phyloP scores from a whole-genome alignment of 2,113 vertebrate genomes.

The Ammodytes marinus region DNA sequence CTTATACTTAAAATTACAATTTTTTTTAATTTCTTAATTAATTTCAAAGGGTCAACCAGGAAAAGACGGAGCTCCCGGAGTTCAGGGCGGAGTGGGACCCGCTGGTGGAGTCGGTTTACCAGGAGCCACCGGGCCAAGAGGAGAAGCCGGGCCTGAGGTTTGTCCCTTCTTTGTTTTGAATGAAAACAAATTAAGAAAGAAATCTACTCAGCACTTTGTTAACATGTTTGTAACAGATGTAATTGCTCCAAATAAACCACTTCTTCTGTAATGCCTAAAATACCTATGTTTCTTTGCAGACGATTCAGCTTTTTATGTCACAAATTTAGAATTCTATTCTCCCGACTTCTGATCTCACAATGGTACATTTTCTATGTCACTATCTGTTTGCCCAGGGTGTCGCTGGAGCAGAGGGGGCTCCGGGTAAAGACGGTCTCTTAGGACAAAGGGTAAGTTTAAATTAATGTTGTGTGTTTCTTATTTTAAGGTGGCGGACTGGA shows the following conservation, averaged over 20 bases:
- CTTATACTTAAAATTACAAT: neutral
- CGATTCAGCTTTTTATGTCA: neutral
- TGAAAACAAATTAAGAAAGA: neutral
- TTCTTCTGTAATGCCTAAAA: neutral
- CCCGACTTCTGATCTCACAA: neutral
- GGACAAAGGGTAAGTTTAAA: slow-evolving; percentile 90
- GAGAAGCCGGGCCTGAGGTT: slow-evolving; percentile 95
- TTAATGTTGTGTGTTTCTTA: neutral
- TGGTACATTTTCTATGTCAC: neutral
- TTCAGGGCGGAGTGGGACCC: slow-evolving; percentile 90
- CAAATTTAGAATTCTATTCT: neutral
- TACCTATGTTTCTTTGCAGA: slow-evolving; percentile 12
- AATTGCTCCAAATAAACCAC: neutral
- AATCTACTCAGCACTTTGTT: neutral
- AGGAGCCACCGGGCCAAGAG: slow-evolving; percentile 90
- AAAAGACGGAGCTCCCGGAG: slow-evolving; percentile 90
- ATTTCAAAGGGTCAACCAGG: slow-evolving; percentile 91
- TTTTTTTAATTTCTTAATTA: neutral
- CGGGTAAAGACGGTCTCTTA: slow-evolving; percentile 92
- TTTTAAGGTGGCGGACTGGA: neutral
- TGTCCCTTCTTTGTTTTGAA: slow-evolving; percentile 48
- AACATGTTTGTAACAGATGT: too few relatives aligned
- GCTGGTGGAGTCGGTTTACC: slow-evolving; percentile 90
- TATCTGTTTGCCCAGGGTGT: slow-evolving; percentile 86
- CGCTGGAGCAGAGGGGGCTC: slow-evolving; percentile 90